Evolutionary conservation across 2,888 invertebrate genomes (phyloP).

Genomic region (Dynastes tityus): DNA sequence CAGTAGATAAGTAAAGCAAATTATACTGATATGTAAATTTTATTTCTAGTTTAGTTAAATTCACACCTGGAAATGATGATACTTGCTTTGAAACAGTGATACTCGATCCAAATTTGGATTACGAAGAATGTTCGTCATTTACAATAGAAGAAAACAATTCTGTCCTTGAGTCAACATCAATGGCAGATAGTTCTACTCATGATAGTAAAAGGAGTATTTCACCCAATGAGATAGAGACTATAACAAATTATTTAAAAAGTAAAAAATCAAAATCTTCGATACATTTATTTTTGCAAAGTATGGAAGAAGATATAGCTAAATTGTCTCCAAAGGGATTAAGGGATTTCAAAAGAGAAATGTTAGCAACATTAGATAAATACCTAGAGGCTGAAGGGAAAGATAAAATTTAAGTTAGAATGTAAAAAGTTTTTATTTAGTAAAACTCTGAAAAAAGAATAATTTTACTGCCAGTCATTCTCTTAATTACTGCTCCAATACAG

Average conservation of each 20-base stretch:
- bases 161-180: background rate
- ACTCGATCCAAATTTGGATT: background rate
- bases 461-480: too few relatives aligned
- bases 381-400: constrained; percentile 8
- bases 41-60: constrained; percentile 6
- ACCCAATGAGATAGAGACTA: background rate
- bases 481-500: too few relatives aligned
- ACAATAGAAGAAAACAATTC: constrained; percentile 5
- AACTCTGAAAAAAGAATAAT: too few relatives aligned
- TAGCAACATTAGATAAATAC: constrained; percentile 8
- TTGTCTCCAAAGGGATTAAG: constrained; percentile 14
- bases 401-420: constrained; percentile 1
- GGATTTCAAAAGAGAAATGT: constrained; percentile 3
- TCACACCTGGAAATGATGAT: background rate
- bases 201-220: background rate
- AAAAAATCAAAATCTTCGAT: constrained; percentile 16
- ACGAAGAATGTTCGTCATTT: background rate
- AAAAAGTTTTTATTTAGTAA: background rate
- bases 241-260: background rate
- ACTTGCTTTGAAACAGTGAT: constrained; percentile 6
- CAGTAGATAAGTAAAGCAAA: background rate
- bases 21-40: background rate
- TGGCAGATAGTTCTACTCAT: background rate
- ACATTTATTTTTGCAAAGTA: constrained; percentile 21
- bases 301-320: constrained; percentile 18